These are phyloP conservation scores for Ornithorhynchus anatinus DNA, from an alignment of 2,113 vertebrate genomes.

Conservation along the genomic window DNA sequence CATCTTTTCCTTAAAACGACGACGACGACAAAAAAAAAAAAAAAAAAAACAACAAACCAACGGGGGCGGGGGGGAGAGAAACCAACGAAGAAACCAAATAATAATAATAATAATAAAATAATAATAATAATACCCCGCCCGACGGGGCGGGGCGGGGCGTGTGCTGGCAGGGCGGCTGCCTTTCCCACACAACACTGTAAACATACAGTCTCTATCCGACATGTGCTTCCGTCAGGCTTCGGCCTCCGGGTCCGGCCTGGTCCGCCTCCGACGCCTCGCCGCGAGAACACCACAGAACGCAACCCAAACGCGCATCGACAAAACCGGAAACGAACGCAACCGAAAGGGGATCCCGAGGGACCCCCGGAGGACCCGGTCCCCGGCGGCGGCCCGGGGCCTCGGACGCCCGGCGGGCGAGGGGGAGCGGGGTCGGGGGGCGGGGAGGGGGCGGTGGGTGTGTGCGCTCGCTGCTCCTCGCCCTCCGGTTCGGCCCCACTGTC, in stretches of 20 bases:
- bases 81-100: constrained; percentile 78
- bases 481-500: constrained; percentile 49
- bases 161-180: constrained; percentile 84
- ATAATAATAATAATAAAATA: constrained; percentile 61
- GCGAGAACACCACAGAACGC: constrained; percentile 78
- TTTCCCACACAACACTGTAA: constrained; percentile 99
- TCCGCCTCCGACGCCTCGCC: constrained; percentile 75
- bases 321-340: neutral
- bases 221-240: constrained; percentile 96
- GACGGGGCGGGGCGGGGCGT: neutral
- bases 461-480: neutral
- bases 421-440: constrained; percentile 27
- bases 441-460: constrained; percentile 11
- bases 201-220: constrained; percentile 99
- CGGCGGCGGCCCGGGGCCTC: constrained; percentile 2
- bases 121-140: constrained; percentile 80
- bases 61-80: too few species aligned
- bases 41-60: constrained; percentile 80
- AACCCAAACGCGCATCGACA: constrained; percentile 3
- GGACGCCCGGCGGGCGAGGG: constrained; percentile 2
- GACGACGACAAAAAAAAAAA: constrained; percentile 63
- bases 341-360: neutral
- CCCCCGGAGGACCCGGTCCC: neutral
- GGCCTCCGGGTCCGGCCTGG: constrained; percentile 62
- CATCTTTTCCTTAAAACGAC: constrained; percentile 66